Evolutionary conservation across 1,140 invertebrate genomes (phyloP), one percentile per base, ranked within the genome.

Genomic region (Parasteatoda tepidariorum): DNA sequence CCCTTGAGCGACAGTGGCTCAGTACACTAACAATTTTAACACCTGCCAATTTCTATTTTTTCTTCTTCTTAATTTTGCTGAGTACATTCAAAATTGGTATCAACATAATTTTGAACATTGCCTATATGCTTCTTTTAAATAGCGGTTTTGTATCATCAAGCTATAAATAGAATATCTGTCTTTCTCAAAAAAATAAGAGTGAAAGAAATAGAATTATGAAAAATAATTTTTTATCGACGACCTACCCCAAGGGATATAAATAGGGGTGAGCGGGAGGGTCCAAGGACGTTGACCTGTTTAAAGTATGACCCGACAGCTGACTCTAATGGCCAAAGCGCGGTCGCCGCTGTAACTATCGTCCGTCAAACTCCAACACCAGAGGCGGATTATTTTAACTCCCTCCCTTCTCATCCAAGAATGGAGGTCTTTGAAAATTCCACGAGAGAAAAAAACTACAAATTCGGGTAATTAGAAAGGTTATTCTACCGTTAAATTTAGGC

Each of bases 261-360:
- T 13, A 33, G 28, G 28, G 24, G 74, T 78, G 61, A 61, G 74
- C 74, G 74, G 26, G 68, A 55, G 28, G 41, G 68, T 41, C 34
- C 74, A 78, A 78, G 74, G 74, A 30, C 74, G 74, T 78, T 78
- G 74, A 78, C 74, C 74, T 34, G 59, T 61, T 55, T 55, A 38
- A 59, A 24, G 74, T 61, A 66, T 78, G 74, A 78, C 74, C 74
- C 57, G 34, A 66, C 59, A 13, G 31, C 9, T 59, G 41, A 18
- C 31, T 57, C 41, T 26, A 28, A 24, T 78, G 61, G 74, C 38
- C 74, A 48, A 9, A 22, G 30, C 33, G 61, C 55, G 24, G 31
- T 75, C 54, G 68, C 34, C 33, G 34, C 66, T 26, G 18, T 18
- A 48, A 48, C 38, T 48, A 48, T 48, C 38, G 38, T 48, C 34